A percentile compares a stretch with the other conserved stretches of the same genome.
These are phyloP conservation scores for Helicoverpa assulta DNA, from an alignment of 2,888 invertebrate species.

Conservation along the genomic window DNA sequence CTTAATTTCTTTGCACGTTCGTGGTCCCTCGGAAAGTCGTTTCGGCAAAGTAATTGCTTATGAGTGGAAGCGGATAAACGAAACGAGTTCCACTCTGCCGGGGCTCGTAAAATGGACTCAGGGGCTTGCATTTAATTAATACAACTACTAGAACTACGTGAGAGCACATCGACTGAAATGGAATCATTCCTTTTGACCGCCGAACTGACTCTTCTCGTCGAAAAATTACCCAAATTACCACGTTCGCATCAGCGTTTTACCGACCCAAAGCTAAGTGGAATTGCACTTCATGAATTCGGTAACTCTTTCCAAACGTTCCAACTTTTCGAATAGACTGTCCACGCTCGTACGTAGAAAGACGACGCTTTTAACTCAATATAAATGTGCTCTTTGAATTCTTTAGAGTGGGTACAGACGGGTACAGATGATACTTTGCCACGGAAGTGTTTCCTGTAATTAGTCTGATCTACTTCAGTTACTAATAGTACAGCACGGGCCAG, in stretches of 20 bases:
- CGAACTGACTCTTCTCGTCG: conserved; percentile 76
- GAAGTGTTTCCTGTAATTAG: conserved; percentile 69
- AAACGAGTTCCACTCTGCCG: conserved; percentile 85
- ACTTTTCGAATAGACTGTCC: conserved; percentile 43
- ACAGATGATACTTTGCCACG: conserved; percentile 59
- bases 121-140: conserved; percentile 89
- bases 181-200: conserved; percentile 84
- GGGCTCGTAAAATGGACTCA: conserved; percentile 87
- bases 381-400: conserved; percentile 39
- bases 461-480: conserved; percentile 71
- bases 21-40: conserved; percentile 83
- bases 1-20: conserved; percentile 87
- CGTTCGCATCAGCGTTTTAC: conserved; percentile 71
- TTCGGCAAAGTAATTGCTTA: conserved; percentile 88
- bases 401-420: conserved; percentile 34
- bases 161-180: conserved; percentile 81
- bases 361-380: conserved; percentile 41
- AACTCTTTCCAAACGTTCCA: conserved; percentile 55
- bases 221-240: conserved; percentile 78
- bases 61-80: conserved; percentile 89
- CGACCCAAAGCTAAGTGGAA: conserved; percentile 64
- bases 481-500: conserved; percentile 66
- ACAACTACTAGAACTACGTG: conserved; percentile 85
- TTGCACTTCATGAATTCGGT: conserved; percentile 66
- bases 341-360: conserved; percentile 14